Evolutionary conservation across 2,113 vertebrate species (phyloP), one percentile per base, ranked within the genome.

Genomic region (Xiphophorus couchianus): DNA sequence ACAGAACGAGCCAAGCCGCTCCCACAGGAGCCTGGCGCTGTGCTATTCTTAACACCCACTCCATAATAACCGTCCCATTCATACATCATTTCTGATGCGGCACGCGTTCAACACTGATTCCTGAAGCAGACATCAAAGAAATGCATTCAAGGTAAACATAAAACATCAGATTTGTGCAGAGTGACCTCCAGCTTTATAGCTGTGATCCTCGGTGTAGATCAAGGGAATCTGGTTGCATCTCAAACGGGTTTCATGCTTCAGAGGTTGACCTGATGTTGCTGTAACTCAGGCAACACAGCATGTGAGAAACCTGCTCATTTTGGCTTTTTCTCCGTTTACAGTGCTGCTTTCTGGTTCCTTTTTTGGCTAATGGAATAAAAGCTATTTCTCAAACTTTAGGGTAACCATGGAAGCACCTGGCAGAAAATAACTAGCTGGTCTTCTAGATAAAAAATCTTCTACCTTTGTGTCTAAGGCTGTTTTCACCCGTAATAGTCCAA

Each of bases 1-100:
- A 29, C 58, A 71, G 84, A 80, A 22, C 5, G 25, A 83, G 75
- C 70, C 58, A 28, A 31, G 79, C 62, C 4, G 37, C 70, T 74
- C 82, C 85, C 89, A 76, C 10, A 81, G 82, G 77, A 76, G 70
- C 11, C 39, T 35, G 10, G 71, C 30, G 71, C 66, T n/a, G 71
- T 61, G 81, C 73, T 89, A 81, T 89, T 91, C 81, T 84, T 86
- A 83, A 83, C 70, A 58, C 71, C 73, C 29, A 35, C 70, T 80
- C 69, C 69, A 44, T 83, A 75, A 85, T 19, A 70, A 82, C 62
- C 60, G 17, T 11, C 84, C 71, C 84, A 68, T 86, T 85, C 84
- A 85, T 82, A 79, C 78, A 84, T 86, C 76, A 74, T 64, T 11
- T 69, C 76, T 69, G 44, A 31, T 35, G 71, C 79, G 29, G 58